Evolutionary conservation across 2,113 vertebrate species (phyloP), one percentile per base, ranked within the genome.

Genomic region (Merops nubicus): DNA sequence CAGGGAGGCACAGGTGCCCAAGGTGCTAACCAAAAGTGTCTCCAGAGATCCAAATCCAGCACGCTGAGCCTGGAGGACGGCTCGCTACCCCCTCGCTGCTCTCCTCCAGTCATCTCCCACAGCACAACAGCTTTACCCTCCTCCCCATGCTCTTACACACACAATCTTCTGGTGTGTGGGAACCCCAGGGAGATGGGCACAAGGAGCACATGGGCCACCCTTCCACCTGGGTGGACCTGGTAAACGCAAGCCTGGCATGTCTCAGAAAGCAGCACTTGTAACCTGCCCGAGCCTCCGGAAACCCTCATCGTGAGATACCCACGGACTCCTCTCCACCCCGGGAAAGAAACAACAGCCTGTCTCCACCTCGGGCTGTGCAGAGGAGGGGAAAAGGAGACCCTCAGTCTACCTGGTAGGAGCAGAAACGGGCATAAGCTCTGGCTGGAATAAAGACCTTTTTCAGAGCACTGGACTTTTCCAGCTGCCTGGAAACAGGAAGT

Each of bases 401-500:
- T 84, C 53, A 42, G 96, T 78, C 93, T 91, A 96, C 90, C 93
- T 84, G 67, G 85, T 63, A 47, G 70, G 25, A 69, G 28, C 74
- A 95, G 88, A 87, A 81, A 91, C 82, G 54, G 22, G 34, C 51
- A 50, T 3, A 36, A 20, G 94, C 82, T 94, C 84, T 70, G 77
- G 17, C 54, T 84, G 89, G 95, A 98, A 98, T 98, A 98, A 98
- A 98, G 98, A 95, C 76, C 26, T 96, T 97, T 98, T 98, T 98
- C 95, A 98, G 96, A 97, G 95, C 85, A n/a, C 95, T 96, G 97
- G 98, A 97, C 97, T 98, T 98, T 98, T 98, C 97, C 98, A 98
- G 97, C 97, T 97, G 97, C 95, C 97, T 97, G 98, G 96, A 98
- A 98, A 97, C 98, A 98, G 98, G 98, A 98, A 98, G 97, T 38